Conservation (phyloP, 2,113 vertebrate species). For the Plecturocebus donacophilus region DNA sequence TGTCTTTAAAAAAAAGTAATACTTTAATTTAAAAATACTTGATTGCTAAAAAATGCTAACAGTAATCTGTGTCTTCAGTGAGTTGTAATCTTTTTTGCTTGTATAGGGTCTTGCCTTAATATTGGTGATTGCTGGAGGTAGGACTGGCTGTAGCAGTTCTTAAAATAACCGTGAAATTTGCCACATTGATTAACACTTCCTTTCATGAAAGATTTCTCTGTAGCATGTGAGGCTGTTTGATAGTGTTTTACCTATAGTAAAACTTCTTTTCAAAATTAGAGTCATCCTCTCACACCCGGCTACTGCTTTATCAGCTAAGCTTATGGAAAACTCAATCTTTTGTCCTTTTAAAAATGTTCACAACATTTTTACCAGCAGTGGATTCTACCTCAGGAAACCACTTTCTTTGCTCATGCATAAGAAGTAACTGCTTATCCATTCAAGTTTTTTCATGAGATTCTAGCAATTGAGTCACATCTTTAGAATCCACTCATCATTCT, state of each 20-base stretch:
- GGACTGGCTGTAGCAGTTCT: neutral
- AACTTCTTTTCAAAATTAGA: neutral
- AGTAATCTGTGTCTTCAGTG: neutral
- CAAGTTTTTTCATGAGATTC: neutral
- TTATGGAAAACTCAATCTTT: neutral
- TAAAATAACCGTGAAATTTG: neutral
- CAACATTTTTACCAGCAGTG: neutral
- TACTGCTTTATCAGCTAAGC: neutral
- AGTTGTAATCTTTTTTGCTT: neutral
- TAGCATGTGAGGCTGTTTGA: neutral
- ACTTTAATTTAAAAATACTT: neutral
- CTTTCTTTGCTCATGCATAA: neutral
- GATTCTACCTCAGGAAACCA: neutral
- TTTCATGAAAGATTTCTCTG: neutral
- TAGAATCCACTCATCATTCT: neutral
- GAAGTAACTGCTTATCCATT: neutral
- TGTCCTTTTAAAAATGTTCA: neutral
- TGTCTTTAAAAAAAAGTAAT: neutral
- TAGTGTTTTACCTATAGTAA: neutral
- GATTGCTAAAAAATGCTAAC: neutral
- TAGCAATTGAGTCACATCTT: neutral
- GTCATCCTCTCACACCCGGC: neutral
- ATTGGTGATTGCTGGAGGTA: neutral
- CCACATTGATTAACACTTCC: neutral
- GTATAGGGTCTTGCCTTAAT: neutral